phyloP scores from a whole-genome alignment of 2,113 vertebrate species.

The Cairina moschata region DNA sequence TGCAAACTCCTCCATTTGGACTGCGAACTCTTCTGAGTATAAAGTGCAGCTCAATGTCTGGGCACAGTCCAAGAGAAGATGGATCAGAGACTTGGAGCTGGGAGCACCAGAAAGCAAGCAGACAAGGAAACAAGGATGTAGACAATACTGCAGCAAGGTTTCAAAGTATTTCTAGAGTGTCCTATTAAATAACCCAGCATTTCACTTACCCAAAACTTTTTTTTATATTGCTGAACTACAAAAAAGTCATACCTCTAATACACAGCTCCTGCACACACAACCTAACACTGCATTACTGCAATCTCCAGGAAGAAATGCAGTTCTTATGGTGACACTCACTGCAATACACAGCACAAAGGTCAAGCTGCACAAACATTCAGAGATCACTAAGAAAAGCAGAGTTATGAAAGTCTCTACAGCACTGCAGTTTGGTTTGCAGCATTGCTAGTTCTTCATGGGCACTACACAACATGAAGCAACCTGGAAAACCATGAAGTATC shows the following conservation, averaged over 20 bases:
- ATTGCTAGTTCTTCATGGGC: too few species aligned
- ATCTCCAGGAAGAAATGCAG: accelerated
- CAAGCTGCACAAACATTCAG: not conserved
- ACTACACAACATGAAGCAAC: not conserved
- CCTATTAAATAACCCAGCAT: not conserved
- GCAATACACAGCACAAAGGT: not conserved
- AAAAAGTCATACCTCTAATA: not conserved
- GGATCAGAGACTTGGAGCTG: not conserved
- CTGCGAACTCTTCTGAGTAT: not conserved
- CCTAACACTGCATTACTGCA: not conserved
- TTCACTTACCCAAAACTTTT: not conserved
- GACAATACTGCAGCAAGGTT: not conserved
- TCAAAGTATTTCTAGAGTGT: accelerated
- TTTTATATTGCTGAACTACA: not conserved
- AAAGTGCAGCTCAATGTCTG: not conserved
- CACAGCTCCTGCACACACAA: not conserved
- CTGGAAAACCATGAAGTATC: not conserved
- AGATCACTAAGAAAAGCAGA: not conserved
- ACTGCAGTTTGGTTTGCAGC: not conserved
- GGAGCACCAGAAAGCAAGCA: not conserved
- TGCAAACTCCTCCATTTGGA: not conserved
- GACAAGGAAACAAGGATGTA: accelerated
- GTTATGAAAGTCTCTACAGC: not conserved
- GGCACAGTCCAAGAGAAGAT: not conserved
- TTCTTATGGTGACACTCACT: accelerated